phyloP scores from a whole-genome alignment of 2,888 invertebrate species.

The Punctoribates punctum region DNA sequence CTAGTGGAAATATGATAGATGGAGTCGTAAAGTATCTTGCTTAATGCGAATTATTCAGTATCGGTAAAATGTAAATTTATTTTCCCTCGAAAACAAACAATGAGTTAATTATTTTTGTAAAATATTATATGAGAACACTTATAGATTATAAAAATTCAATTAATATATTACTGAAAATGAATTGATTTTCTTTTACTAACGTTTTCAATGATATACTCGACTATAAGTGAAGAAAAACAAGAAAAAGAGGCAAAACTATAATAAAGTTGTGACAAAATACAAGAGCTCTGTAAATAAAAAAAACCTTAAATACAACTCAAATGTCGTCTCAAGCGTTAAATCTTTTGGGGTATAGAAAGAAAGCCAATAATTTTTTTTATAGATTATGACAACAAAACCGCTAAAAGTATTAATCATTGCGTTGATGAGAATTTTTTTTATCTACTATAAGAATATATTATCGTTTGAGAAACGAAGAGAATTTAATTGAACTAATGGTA shows the following conservation, averaged over 20 bases:
- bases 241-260: neutral
- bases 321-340: conserved; percentile 16
- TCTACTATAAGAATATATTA: no score
- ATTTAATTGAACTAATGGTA: no score
- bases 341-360: neutral
- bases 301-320: conserved; percentile 10
- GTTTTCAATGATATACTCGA: neutral
- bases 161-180: neutral
- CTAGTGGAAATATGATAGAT: no score
- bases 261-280: conserved; percentile 23
- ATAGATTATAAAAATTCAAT: no score
- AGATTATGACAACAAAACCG: conserved; percentile 5
- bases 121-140: no score
- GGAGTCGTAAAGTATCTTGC: no score
- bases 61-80: no score
- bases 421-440: neutral
- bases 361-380: conserved; percentile 7
- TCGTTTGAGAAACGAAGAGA: no score
- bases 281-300: conserved; percentile 32
- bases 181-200: neutral
- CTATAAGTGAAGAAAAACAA: neutral
- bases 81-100: no score
- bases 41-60: no score
- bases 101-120: no score
- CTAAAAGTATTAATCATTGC: neutral